Conservation (phyloP, 2,113 vertebrate species). For the Leucosticte australis region DNA sequence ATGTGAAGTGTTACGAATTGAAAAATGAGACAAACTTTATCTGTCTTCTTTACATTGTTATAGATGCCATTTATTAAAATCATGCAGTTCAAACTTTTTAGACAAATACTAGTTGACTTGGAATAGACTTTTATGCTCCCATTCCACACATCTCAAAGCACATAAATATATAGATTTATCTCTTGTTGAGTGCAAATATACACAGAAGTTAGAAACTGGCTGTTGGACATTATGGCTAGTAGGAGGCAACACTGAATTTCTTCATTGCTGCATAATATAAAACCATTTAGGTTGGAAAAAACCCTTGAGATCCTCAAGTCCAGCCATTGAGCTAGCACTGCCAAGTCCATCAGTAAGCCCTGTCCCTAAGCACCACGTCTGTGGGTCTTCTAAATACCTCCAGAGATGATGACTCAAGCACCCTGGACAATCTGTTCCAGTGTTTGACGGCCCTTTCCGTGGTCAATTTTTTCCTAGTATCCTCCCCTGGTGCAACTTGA, state of each 20-base stretch:
- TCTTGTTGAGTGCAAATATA: not conserved
- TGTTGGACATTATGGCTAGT: not conserved
- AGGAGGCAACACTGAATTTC: not conserved
- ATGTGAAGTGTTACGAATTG: not conserved
- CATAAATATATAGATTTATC: not conserved
- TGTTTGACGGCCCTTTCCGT: not conserved
- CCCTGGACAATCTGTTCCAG: not conserved
- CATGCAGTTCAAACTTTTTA: not conserved
- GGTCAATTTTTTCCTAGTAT: not conserved
- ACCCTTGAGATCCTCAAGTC: not conserved
- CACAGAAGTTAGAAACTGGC: not conserved
- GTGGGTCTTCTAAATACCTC: not conserved
- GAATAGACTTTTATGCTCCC: not conserved
- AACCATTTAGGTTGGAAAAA: not conserved
- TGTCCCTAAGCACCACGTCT: accelerated
- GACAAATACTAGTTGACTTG: not conserved
- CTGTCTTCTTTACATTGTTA: not conserved
- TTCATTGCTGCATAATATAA: not conserved
- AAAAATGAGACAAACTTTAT: not conserved
- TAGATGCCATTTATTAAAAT: not conserved
- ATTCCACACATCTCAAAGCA: not conserved
- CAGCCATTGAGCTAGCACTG: not conserved
- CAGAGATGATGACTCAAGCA: not conserved
- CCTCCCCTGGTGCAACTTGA: not conserved
- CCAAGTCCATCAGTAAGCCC: not conserved